Evolutionary conservation across 1,140 invertebrate genomes (phyloP), one percentile per base, ranked within the genome.

Genomic region (Drosophila obscura): DNA sequence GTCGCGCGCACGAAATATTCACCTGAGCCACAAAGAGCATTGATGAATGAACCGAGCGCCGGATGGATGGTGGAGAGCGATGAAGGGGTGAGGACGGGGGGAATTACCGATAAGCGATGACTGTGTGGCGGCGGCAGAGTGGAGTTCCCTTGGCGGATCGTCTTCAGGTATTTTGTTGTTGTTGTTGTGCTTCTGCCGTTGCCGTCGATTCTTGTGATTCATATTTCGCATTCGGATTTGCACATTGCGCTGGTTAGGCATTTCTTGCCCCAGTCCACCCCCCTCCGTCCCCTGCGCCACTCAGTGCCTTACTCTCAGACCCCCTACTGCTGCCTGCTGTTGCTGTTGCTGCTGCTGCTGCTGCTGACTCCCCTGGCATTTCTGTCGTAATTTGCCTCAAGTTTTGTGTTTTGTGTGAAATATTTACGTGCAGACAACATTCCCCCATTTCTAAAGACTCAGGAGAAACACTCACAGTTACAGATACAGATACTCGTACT

Each of bases 201-300:
- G 44, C 41, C 49, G 68, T 46, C 51, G 48, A 39, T 66, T 56
- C 71, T 53, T 62, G 60, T 84, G 81, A 81, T 84, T 83, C 80
- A 83, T 80, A 66, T 58, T 71, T 64, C 65, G 60, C 46, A 51
- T 49, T 64, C 49, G 80, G 60, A 71, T 77, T 85, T 68, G 77
- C 68, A 67, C 67, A 85, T 87, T 78, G 77, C 82, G 82, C 82
- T 87, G 81, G 73, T 78, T 85, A 85, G 82, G 82, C 81, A 85
- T 77, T 84, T 63, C 69, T 77, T 39, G 35, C 11, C 43, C 48
- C 41, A 60, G 15, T 46, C 9, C 44, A 5, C 31, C 28, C 44
- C 45, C 31, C 19, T 19, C 15, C 39, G 7, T 11, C 51, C 11
- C 43, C 46, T 9, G 9, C 4, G 3, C 2, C 9, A 1, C 31